Conservation (phyloP, 1,140 invertebrate species). For the Melitaea cinxia region DNA sequence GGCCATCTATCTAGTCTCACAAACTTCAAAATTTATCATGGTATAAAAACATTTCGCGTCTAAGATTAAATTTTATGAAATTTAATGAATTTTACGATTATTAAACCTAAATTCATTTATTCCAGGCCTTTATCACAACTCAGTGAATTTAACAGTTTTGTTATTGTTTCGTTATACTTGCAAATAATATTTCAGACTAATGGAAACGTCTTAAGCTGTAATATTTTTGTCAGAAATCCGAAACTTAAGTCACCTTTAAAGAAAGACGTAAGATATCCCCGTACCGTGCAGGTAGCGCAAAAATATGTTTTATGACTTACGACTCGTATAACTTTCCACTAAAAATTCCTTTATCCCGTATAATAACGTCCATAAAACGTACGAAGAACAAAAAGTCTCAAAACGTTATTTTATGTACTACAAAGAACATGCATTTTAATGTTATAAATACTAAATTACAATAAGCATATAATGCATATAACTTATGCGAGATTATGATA, state of each 20-base stretch:
- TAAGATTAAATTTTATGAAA: background rate
- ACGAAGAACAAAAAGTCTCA: background rate
- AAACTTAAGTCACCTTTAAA: constrained; percentile 9
- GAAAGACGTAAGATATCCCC: constrained; percentile 9
- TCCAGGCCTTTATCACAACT: background rate
- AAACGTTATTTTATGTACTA: background rate
- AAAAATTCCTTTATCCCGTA: constrained; percentile 11
- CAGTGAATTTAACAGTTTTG: background rate
- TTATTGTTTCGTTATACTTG: background rate
- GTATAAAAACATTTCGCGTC: background rate
- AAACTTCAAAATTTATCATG: too few relatives aligned
- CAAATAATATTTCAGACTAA: background rate
- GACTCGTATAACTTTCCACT: constrained; percentile 7
- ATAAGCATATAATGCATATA: too few relatives aligned
- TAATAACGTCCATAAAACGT: constrained; percentile 1
- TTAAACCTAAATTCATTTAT: background rate
- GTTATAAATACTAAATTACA: too few relatives aligned
- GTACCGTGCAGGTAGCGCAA: constrained; percentile 12
- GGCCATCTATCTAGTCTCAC: too few relatives aligned
- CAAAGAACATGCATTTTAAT: background rate
- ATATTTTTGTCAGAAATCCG: background rate
- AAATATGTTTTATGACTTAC: constrained; percentile 10
- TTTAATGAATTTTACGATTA: background rate
- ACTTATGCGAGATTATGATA: too few relatives aligned
- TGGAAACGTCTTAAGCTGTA: background rate